Evolutionary conservation across 1,140 invertebrate species (phyloP).

Genomic region (Microplitis mediator): DNA sequence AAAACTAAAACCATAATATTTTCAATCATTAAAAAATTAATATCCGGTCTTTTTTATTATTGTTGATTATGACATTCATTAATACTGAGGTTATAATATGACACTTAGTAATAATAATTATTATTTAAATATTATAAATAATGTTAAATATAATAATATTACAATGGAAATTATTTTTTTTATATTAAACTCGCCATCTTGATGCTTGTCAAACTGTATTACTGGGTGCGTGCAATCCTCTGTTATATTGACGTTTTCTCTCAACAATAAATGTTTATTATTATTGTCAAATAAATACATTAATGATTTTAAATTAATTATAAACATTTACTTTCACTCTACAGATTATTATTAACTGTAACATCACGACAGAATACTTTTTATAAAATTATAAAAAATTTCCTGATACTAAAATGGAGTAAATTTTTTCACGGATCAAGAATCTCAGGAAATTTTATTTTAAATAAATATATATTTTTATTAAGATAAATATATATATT

Average conservation of each 20-base stretch:
- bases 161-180: not conserved
- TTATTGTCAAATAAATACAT: conserved; percentile 21
- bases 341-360: not conserved
- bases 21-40: not conserved
- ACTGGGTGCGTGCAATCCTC: conserved; percentile 14
- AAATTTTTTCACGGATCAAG: not conserved
- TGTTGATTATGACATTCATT: not conserved
- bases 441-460: not conserved
- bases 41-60: not conserved
- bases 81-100: conserved; percentile 4
- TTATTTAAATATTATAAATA: not conserved
- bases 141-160: not conserved
- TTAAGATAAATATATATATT: not conserved
- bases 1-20: not conserved
- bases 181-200: conserved; percentile 25
- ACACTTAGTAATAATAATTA: not conserved
- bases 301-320: conserved; percentile 18
- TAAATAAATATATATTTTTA: not conserved
- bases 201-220: conserved; percentile 18
- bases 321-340: not conserved
- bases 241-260: conserved; percentile 26
- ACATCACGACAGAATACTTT: not conserved
- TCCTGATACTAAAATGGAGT: too few species aligned
- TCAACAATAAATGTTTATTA: conserved; percentile 11
- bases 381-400: too few species aligned